Percentiles rank a stretch among this genome's conserved stretches.
Conservation (phyloP, 2,113 vertebrate genomes). For the Prolemur simus region DNA sequence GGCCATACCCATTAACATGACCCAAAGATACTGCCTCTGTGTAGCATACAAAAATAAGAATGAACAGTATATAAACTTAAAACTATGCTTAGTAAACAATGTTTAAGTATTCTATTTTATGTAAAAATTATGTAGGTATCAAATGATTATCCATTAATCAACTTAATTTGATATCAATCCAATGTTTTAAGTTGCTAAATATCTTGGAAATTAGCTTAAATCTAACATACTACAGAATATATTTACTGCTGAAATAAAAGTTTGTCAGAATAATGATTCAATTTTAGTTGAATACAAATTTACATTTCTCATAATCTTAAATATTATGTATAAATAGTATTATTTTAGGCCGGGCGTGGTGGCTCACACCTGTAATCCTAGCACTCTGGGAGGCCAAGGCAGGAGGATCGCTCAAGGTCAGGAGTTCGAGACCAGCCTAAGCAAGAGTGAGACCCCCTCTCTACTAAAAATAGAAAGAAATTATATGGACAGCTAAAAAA, state of each 20-base stretch:
- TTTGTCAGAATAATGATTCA: background rate
- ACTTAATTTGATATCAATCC: background rate
- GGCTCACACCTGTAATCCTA: no score
- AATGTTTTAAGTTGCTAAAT: background rate
- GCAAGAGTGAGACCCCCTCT: no score
- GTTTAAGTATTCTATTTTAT: constrained; percentile 15
- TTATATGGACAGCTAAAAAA: no score
- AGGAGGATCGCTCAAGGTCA: no score
- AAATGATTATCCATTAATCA: background rate
- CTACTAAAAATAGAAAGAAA: no score
- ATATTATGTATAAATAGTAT: background rate
- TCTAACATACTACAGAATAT: background rate
- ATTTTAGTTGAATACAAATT: constrained; percentile 8
- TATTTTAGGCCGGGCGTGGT: background rate
- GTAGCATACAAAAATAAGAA: constrained; percentile 31
- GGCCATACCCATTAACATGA: background rate
- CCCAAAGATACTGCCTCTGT: background rate
- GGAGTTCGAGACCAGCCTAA: no score
- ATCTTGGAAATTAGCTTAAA: background rate
- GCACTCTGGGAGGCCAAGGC: no score
- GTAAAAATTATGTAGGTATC: background rate
- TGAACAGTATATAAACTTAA: background rate
- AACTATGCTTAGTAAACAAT: background rate
- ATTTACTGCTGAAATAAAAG: background rate
- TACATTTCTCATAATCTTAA: constrained; percentile 5